Base-by-base conservation (phyloP, 2,888 invertebrate genomes). In the Diplolepis rosae region DNA sequence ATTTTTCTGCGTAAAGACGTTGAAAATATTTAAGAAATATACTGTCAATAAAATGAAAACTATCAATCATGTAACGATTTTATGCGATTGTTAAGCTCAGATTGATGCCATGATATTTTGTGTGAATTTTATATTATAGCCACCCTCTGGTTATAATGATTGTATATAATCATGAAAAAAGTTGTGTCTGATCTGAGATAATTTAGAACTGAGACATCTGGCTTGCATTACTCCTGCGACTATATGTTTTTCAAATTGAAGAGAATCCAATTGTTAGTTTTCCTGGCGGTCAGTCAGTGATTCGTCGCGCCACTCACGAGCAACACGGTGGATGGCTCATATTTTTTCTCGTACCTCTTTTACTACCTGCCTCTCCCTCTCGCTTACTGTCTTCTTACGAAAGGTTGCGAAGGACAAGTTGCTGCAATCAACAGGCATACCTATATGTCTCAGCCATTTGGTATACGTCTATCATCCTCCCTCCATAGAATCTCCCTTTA, bases 231-330 rank as follows among this genome's bases (percentile, higher is more conserved):
- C 32, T 11, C 32, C 9, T 32, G 32, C 11, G 32, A 7, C 11
- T 32, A 11, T 32, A 32, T 32, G 77, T 79, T 82, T 82, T 76
- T 78, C 76, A 70, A 78, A 81, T 78, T 76, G 79, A 80, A 75
- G 78, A 75, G 78, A 80, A 77, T 75, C 78, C 74, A 75, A 78
- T 80, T 79, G 81, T 80, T 80, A 72, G 76, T 81, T 83, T 81
- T 80, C 77, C 75, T 68, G 72, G 78, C 77, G 77, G 71, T 54
- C 66, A 74, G 76, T 78, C 80, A 74, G 73, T 78, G 72, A 83
- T 83, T 81, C 71, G 82, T 70, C 71, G 75, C 77, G 80, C 79
- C 76, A 79, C 78, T 82, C 80, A 77, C 74, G 28, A 52, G 27
- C 11, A 28, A 56, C 35, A 15, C 27, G 56, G 45, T 7, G 13